Evolutionary conservation across 2,113 vertebrate genomes (phyloP), one percentile per base, ranked within the genome.

Genomic region (Crypturellus undulatus): DNA sequence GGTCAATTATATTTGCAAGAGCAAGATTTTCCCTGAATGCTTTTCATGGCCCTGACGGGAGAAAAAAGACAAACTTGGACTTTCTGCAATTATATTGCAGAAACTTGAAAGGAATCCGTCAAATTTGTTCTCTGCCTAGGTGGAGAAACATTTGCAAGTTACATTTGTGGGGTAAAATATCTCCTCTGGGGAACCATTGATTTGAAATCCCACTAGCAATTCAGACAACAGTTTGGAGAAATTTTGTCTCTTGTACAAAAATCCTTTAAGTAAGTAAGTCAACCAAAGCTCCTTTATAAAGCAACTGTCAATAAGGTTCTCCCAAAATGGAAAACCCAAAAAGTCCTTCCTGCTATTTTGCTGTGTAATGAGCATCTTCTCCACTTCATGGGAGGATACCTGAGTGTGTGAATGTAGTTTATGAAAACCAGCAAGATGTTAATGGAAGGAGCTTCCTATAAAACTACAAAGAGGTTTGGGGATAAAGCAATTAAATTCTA

Each of bases 81-180:
- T 21, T 51, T 26, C n/a, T 59, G 8, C 3, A 60, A 21, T 9
- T 78, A 15, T 91, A 4, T 24, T 56, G 16, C 6, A 84, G 28
- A 81, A 89, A 60, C 5, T 22, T 47, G 7, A 22, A n/a, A 49
- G 34, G 32, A 22, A 47, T 91, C 64, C 12, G 1, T 51, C 18
- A 59, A 58, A 28, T 36, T 5, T 49, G 6, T 38, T 2, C 4
- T 56, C 54, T 30, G 54, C 54, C 28, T 56, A 56, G 28, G 16
- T 40, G 40, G 15, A 30, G 9, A 1, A 47, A 1, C 8, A 32
- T 36, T 75, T 68, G 0, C 9, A 10, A 15, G 13, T 3, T 32
- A 12, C 4, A 5, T 40, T 60, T 42, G 5, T n/a, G 32, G 4
- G 81, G 3, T 25, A 43, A 45, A 84, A 75, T 3, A 19, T 38